Conservation (phyloP, 2,888 invertebrate genomes). For the Plebejus argus region DNA sequence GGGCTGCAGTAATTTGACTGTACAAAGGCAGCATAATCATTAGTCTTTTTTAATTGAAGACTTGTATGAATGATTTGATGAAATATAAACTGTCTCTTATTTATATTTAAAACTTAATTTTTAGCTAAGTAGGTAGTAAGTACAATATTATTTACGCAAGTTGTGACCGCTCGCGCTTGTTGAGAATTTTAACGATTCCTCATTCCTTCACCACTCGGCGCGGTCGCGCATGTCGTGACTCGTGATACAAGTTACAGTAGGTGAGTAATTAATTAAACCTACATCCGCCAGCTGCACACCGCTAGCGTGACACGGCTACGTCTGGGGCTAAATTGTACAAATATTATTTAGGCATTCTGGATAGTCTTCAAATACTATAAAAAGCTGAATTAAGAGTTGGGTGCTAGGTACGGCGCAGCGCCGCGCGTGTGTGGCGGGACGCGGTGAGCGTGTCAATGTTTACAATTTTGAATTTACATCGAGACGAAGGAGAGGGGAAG, state of each 20-base stretch:
- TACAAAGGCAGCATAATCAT: too few relatives aligned
- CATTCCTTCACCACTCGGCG: not conserved
- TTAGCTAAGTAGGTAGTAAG: too few relatives aligned
- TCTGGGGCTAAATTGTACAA: not conserved
- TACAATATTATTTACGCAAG: not conserved
- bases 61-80: too few relatives aligned
- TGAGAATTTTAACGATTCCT: not conserved
- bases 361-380: not conserved
- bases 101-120: too few relatives aligned
- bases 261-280: conserved; percentile 2
- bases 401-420: not conserved
- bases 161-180: not conserved
- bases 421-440: conserved; percentile 36
- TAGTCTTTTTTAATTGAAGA: too few relatives aligned
- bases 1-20: too few relatives aligned
- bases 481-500: conserved; percentile 63
- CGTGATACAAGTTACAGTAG: not conserved
- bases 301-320: not conserved
- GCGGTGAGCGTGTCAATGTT: conserved; percentile 59
- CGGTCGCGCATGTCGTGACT: not conserved
- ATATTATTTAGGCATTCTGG: not conserved
- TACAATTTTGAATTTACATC: conserved; percentile 55
- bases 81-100: too few relatives aligned
- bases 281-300: conserved; percentile 5
- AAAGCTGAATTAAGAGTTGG: not conserved